phyloP scores from a whole-genome alignment of 2,797 vertebrate species.

The Rachycentron canadum region DNA sequence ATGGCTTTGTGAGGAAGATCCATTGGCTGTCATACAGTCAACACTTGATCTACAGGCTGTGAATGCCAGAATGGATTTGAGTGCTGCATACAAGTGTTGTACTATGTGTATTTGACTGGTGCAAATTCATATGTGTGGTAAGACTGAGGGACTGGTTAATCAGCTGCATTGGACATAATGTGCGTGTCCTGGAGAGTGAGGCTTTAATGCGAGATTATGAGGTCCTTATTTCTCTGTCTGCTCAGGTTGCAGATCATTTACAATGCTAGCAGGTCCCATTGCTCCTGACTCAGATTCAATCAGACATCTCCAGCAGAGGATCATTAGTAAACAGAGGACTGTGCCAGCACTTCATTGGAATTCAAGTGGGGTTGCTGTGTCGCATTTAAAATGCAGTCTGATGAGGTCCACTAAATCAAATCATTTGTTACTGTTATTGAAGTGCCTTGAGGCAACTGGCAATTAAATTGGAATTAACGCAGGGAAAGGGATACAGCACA shows the following conservation, averaged over 20 bases:
- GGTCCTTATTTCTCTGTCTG: slow-evolving; percentile 84
- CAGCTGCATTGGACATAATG: slow-evolving; percentile 69
- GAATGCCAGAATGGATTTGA: slow-evolving; percentile 40
- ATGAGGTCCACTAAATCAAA: slow-evolving; percentile 99
- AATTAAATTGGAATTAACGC: slow-evolving; percentile 99
- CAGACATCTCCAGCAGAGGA: slow-evolving; percentile 98
- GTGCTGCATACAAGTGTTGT: slow-evolving; percentile 30
- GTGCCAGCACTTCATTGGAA: slow-evolving; percentile 99
- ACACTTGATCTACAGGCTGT: slow-evolving; percentile 71
- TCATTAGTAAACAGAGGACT: slow-evolving; percentile 99
- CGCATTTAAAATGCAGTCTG: slow-evolving; percentile 99
- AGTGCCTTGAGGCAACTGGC: slow-evolving; percentile 99
- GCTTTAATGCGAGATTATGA: slow-evolving; percentile 85
- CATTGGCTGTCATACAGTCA: slow-evolving; percentile 79
- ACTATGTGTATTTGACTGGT: slow-evolving; percentile 21
- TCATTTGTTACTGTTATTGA: slow-evolving; percentile 99
- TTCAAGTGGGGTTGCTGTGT: slow-evolving; percentile 99
- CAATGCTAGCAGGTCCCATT: slow-evolving; percentile 93
- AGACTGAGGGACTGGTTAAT: slow-evolving; percentile 71
- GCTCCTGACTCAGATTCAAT: slow-evolving; percentile 94
- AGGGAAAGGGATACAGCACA: slow-evolving; percentile 89
- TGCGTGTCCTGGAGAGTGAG: slow-evolving; percentile 73
- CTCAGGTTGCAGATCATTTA: slow-evolving; percentile 94
- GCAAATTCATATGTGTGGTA: slow-evolving; percentile 63
- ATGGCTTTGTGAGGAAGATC: slow-evolving; percentile 78